These are phyloP conservation scores for Gymnodraco acuticeps DNA, from an alignment of 2,797 vertebrate species.

Conservation along the genomic window DNA sequence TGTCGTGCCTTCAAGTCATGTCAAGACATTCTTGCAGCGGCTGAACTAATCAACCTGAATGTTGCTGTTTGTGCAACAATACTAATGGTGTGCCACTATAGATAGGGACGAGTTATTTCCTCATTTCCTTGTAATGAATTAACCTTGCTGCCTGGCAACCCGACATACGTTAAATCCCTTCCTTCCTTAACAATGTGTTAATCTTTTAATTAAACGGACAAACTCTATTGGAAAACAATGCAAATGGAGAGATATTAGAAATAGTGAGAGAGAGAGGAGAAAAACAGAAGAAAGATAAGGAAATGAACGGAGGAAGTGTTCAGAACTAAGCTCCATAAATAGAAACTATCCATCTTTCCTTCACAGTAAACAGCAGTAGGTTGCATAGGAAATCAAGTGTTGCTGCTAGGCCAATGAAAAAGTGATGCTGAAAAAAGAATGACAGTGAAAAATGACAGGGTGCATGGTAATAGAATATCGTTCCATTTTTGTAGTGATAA, in stretches of 20 bases:
- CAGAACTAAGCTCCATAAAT: constrained; percentile 14
- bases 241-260: constrained; percentile 54
- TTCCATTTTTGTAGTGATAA: constrained; percentile 27
- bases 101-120: constrained; percentile 67
- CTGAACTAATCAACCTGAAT: constrained; percentile 37
- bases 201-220: constrained; percentile 78
- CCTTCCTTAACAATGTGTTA: constrained; percentile 70
- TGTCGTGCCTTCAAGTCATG: not conserved
- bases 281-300: constrained; percentile 22
- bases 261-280: constrained; percentile 23
- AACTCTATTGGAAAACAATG: constrained; percentile 62
- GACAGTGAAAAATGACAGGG: constrained; percentile 13
- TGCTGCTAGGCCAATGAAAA: constrained; percentile 8
- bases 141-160: constrained; percentile 54
- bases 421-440: constrained; percentile 7
- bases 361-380: constrained; percentile 9
- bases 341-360: constrained; percentile 40
- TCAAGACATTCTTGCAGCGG: constrained; percentile 1
- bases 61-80: constrained; percentile 41
- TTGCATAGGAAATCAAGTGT: constrained; percentile 33
- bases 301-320: constrained; percentile 33
- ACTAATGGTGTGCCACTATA: constrained; percentile 50
- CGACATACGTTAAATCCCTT: constrained; percentile 72
- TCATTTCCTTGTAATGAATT: constrained; percentile 75
- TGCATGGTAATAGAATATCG: constrained; percentile 13